A percentile compares a stretch with the other conserved stretches of the same genome.
These are phyloP conservation scores for Podarcis muralis DNA, from an alignment of 2,113 vertebrate genomes.

Conservation along the genomic window DNA sequence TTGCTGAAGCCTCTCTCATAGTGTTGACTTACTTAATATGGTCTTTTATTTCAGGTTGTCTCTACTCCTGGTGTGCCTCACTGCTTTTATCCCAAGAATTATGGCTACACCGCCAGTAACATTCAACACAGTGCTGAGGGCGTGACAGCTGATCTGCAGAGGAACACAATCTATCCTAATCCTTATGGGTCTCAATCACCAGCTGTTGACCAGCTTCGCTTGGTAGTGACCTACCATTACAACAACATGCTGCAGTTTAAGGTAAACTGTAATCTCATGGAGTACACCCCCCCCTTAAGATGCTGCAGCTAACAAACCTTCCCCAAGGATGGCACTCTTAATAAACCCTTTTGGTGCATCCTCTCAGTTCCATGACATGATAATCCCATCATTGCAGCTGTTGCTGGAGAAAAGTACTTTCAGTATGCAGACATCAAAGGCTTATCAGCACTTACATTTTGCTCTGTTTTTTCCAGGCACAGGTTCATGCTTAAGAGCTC, in stretches of 20 bases:
- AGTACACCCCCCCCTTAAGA: background rate
- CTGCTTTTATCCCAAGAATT: conserved; percentile 75
- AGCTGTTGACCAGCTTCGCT: conserved; percentile 73
- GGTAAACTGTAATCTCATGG: conserved; percentile 62
- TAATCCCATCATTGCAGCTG: no score
- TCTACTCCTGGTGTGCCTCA: conserved; percentile 55
- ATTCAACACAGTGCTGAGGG: conserved; percentile 6
- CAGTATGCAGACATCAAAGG: no score
- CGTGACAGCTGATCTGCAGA: conserved; percentile 67
- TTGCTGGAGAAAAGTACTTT: no score
- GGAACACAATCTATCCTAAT: conserved; percentile 58
- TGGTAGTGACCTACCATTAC: conserved; percentile 78
- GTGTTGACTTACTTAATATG: background rate
- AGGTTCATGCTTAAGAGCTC: no score
- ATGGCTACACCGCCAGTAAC: conserved; percentile 71
- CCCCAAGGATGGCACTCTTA: no score
- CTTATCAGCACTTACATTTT: no score
- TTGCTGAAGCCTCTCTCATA: background rate
- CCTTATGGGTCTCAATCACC: conserved; percentile 62
- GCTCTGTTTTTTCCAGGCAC: no score
- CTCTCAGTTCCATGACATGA: no score
- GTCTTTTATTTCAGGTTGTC: conserved; percentile 62
- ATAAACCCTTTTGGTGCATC: no score
- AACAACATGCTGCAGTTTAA: conserved; percentile 85
- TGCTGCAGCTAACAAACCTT: no score